Evolutionary conservation across 2,113 vertebrate species (phyloP).

Genomic region (Macrotis lagotis): DNA sequence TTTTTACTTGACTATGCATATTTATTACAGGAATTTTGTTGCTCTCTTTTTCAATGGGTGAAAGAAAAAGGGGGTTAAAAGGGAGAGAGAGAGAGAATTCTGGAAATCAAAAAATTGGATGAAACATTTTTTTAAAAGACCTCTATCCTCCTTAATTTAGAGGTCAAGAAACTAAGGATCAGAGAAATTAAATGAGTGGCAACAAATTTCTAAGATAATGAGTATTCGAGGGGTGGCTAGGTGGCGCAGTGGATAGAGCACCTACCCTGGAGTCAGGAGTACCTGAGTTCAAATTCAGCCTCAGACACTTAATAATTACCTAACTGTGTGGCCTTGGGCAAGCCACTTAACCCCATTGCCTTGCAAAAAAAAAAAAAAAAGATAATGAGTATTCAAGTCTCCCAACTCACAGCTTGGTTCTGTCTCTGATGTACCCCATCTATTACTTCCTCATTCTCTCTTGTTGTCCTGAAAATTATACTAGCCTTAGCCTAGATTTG

Average conservation of each 20-base stretch:
- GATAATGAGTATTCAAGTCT: neutral
- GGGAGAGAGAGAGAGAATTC: neutral
- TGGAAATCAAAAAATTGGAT: neutral
- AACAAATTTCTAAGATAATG: too few relatives aligned
- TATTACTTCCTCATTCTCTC: constrained; percentile 40
- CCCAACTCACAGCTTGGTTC: neutral
- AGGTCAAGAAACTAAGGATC: neutral
- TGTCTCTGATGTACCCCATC: neutral
- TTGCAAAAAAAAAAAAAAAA: too few relatives aligned
- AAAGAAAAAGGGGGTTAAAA: neutral
- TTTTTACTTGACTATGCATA: neutral
- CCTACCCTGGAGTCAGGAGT: too few relatives aligned
- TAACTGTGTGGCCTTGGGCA: too few relatives aligned
- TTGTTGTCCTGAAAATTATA: constrained; percentile 78
- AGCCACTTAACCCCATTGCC: too few relatives aligned
- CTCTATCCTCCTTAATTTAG: neutral
- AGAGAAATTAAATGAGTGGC: neutral
- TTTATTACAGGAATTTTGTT: neutral
- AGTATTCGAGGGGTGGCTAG: too few relatives aligned
- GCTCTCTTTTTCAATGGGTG: neutral
- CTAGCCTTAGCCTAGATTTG: neutral
- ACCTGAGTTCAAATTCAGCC: too few relatives aligned
- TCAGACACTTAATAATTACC: too few relatives aligned
- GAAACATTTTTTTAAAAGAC: neutral
- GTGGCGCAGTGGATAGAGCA: too few relatives aligned